Evolutionary conservation across 1,140 invertebrate genomes (phyloP), one percentile per base, ranked within the genome.

Genomic region (Diorhabda elongata): DNA sequence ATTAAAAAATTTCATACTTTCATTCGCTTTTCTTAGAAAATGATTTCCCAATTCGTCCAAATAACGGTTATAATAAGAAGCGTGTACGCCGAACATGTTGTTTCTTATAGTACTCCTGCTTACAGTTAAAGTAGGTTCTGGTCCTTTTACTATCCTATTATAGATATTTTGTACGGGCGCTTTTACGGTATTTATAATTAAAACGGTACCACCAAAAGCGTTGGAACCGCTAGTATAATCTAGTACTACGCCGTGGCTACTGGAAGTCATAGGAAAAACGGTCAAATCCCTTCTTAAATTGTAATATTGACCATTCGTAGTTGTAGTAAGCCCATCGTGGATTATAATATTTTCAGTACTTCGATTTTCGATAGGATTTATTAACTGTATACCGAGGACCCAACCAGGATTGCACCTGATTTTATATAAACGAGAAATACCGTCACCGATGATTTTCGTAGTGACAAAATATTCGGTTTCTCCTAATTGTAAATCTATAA

Each of bases 21-120:
- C 94, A 77, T 97, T 97, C 0, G 91, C 87, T 81, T 95, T 94
- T 42, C 95, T 83, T 67, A 97, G 82, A 75, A 92, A 95, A 75
- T 93, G 88, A 79, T 96, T 91, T 0, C 91, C 92, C 58, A 89
- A 80, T 79, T 95, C 92, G 77, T 93, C 91, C 42, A 92, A 81
- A 77, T 92, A 93, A 41, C 92, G 85, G 81, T 98, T 98, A 78
- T 98, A 98, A 79, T 95, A 97, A 3, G 90, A 89, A 1, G 90
- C 90, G 41, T 91, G 87, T 42, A 98, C 84, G 7, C 96, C 96
- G 75, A 88, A 85, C 0, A 87, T 84, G 77, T 98, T 98, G 63
- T 88, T 85, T 76, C 89, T 88, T 41, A 98, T 92, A 81, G 88
- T 89, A 0, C 90, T 87, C 58, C 91, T 90, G 0, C 82, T 80